These are phyloP conservation scores for Enteromius treurensis DNA, from an alignment of 2,797 vertebrate species.

Conservation along the genomic window DNA sequence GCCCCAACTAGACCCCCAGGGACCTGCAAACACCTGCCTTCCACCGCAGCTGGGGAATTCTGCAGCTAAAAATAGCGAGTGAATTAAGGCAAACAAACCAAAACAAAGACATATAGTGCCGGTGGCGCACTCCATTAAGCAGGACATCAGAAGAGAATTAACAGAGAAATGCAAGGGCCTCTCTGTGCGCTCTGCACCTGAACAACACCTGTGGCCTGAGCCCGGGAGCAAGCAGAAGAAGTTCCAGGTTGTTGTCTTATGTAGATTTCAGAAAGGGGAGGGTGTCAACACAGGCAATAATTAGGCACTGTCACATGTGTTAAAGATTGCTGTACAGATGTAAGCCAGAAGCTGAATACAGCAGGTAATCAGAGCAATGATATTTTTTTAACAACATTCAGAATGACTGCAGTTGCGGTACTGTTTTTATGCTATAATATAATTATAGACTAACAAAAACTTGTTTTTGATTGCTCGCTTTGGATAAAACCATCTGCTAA, in stretches of 20 bases:
- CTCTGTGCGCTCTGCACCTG: constrained; percentile 68
- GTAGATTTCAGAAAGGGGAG: background rate
- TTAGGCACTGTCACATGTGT: background rate
- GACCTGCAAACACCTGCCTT: constrained; percentile 75
- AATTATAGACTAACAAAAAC: background rate
- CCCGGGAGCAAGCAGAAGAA: background rate
- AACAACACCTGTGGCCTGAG: constrained; percentile 62
- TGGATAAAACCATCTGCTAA: background rate
- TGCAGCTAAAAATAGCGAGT: constrained; percentile 73
- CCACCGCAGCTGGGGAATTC: constrained; percentile 74
- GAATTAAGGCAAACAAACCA: constrained; percentile 71
- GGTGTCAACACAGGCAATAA: background rate
- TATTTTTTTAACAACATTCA: background rate
- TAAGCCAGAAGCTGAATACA: background rate
- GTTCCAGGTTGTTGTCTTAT: background rate
- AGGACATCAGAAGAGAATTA: constrained; percentile 70
- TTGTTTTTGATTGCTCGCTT: background rate
- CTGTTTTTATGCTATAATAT: background rate
- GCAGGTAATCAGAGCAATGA: background rate
- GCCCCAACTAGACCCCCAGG: constrained; percentile 50
- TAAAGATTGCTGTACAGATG: background rate
- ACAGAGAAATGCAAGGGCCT: constrained; percentile 48
- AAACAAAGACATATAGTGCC: constrained; percentile 69
- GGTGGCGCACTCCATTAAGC: constrained; percentile 61
- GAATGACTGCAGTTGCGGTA: background rate